Evolutionary conservation across 1,140 invertebrate genomes (phyloP), one percentile per base, ranked within the genome.

Genomic region (Aphaenogaster floridana): DNA sequence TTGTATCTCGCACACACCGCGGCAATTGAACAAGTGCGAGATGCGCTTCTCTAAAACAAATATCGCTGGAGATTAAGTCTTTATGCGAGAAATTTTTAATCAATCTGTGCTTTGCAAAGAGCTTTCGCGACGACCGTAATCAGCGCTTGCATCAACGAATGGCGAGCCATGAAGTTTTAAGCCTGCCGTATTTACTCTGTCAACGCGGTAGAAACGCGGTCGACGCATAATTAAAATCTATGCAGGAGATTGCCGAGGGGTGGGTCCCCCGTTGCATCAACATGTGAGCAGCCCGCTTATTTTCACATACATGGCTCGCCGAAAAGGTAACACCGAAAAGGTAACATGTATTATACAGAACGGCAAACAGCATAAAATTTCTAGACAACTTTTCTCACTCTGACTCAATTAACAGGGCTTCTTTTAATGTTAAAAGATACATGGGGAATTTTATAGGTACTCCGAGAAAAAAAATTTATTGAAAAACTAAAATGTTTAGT

Each of bases 211-310:
- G 85, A 86, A 86, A 80, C 77, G 59, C 45, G 85, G 76, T 86
- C 76, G 76, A 86, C 72, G 68, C 50, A 87, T 85, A 74, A 87
- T 85, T 87, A 87, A 87, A 87, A 87, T 85, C 79, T 85, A 87
- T 74, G 68, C 7, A 34, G 6, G 28, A 39, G 5, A 45, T 6
- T 21, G 17, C 7, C 59, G 13, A 9, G 42, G 13, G n/a, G 28
- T 28, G n/a, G n/a, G 6, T 48, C 15, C 66, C 79, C 15, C 17
- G 17, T 72, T 74, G 48, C 42, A 74, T 61, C 69, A 76, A 59
- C 68, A 28, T 9, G 50, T 0, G 21, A 59, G 28, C 39, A 39
- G 17, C 6, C 39, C 34, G 69, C 54, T 36, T 84, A 63, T 84
- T 84, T 74, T 63, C 64, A 57, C 52, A 5, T 45, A 39, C 69